These are phyloP conservation scores for Synergus gifuensis DNA, from an alignment of 2,888 invertebrate species.

Conservation along the genomic window DNA sequence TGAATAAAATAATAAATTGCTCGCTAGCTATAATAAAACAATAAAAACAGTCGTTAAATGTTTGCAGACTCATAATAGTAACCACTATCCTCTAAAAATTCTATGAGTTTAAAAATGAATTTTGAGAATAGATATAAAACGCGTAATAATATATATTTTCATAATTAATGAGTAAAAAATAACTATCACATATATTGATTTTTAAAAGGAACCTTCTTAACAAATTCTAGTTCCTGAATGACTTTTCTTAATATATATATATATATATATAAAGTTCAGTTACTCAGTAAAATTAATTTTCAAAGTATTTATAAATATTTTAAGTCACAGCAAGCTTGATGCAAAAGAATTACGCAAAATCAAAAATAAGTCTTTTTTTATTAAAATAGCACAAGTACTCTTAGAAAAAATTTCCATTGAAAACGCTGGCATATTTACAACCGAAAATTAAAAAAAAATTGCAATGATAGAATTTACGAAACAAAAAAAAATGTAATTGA, in stretches of 20 bases:
- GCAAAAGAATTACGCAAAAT: too few relatives aligned
- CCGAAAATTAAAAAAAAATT: neutral
- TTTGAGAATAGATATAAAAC: neutral
- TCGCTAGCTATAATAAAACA: neutral
- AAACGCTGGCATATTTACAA: neutral
- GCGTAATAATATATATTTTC: neutral
- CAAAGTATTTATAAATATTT: too few relatives aligned
- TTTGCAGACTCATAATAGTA: neutral
- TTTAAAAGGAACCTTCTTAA: too few relatives aligned
- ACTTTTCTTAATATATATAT: too few relatives aligned
- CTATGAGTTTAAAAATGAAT: neutral
- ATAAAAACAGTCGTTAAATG: neutral
- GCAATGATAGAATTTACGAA: neutral
- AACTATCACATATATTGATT: too few relatives aligned
- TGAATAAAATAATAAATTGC: neutral
- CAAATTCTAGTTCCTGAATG: too few relatives aligned
- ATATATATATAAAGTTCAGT: neutral
- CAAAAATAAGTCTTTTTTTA: too few relatives aligned
- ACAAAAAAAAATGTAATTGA: neutral
- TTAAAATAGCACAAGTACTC: too few relatives aligned
- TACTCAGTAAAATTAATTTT: neutral
- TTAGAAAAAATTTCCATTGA: neutral
- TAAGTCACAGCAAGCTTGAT: too few relatives aligned
- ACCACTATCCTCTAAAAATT: neutral
- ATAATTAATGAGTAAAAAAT: neutral